Percentiles rank a stretch among this genome's conserved stretches.
These are phyloP conservation scores for Heteromormyrus szaboi DNA, from an alignment of 2,797 vertebrate species.

Conservation along the genomic window DNA sequence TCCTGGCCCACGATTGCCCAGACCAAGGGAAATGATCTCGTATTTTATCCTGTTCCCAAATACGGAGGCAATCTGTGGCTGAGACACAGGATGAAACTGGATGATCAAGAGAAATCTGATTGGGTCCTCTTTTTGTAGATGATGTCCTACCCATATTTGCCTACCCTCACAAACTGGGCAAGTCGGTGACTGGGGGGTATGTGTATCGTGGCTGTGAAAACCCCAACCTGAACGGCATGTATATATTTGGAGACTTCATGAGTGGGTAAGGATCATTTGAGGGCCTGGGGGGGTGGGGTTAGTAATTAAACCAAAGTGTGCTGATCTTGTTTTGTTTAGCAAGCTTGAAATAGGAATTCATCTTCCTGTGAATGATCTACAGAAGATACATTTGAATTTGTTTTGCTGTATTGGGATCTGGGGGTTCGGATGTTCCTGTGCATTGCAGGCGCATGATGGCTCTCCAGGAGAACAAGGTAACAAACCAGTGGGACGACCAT, in stretches of 20 bases:
- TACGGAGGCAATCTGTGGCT: neutral
- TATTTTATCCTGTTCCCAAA: neutral
- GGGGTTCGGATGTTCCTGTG: neutral
- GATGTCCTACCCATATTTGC: constrained; percentile 89
- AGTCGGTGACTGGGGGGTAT: constrained; percentile 89
- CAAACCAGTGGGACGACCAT: constrained; percentile 72
- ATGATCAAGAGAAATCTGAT: neutral
- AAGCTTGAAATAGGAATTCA: neutral
- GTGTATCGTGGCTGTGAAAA: constrained; percentile 86
- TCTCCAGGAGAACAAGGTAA: constrained; percentile 68
- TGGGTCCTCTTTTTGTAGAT: constrained; percentile 51
- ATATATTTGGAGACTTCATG: constrained; percentile 98
- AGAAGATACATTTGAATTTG: neutral
- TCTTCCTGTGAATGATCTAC: neutral
- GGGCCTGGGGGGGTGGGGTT: neutral
- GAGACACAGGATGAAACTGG: neutral
- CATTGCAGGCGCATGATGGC: constrained; percentile 81
- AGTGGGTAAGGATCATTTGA: constrained; percentile 74
- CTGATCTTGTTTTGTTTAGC: neutral
- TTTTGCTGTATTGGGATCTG: neutral
- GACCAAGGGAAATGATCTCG: neutral
- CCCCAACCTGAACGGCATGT: constrained; percentile 89
- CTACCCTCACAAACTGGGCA: constrained; percentile 86
- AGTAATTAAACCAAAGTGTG: neutral
- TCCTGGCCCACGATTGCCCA: neutral